Evolutionary conservation across 2,797 vertebrate species (phyloP).

Genomic region (Paratrypauchen microcephalus): DNA sequence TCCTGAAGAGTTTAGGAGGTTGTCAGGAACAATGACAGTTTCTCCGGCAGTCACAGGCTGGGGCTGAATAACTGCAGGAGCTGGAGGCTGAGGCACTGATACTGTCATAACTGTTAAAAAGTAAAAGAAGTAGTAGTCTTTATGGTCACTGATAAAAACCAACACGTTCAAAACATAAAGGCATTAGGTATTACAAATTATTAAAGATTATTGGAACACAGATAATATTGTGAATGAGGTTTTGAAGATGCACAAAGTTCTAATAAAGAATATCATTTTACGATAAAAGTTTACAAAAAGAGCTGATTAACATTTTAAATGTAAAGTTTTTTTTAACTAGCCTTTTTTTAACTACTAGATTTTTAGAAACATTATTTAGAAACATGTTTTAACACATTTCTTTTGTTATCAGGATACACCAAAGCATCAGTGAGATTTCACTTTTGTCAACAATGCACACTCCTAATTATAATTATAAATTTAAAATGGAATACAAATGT

Average conservation of each 20-base stretch:
- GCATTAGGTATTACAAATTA: not conserved
- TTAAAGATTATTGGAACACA: too few species aligned
- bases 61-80: slow-evolving; percentile 89
- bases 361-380: too few species aligned
- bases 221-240: too few species aligned
- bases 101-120: slow-evolving; percentile 83
- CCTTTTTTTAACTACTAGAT: too few species aligned
- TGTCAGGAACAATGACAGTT: slow-evolving; percentile 96
- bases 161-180: not conserved
- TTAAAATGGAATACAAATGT: not conserved
- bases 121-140: not conserved
- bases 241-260: too few species aligned
- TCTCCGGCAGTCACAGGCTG: slow-evolving; percentile 92
- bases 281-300: too few species aligned
- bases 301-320: too few species aligned
- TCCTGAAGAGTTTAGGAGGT: slow-evolving; percentile 90
- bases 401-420: too few species aligned
- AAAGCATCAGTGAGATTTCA: too few species aligned
- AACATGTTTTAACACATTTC: too few species aligned
- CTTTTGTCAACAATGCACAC: not conserved
- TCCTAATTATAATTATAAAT: not conserved
- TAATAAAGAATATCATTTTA: too few species aligned
- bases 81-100: slow-evolving; percentile 81
- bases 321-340: too few species aligned
- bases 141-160: not conserved